Evolutionary conservation across 2,888 invertebrate species (phyloP).

Genomic region (Spilosoma lubricipeda): DNA sequence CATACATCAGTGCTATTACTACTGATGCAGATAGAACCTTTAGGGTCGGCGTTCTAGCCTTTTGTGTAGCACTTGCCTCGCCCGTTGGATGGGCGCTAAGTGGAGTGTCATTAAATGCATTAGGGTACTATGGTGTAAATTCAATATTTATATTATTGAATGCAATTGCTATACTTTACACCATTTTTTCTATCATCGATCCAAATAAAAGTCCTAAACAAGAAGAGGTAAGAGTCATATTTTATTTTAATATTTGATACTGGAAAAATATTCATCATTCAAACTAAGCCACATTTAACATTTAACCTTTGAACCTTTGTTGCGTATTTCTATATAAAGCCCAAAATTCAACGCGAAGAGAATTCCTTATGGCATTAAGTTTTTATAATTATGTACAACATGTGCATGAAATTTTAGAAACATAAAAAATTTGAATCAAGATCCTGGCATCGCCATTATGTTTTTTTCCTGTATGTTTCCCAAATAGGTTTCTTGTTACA

Average conservation of each 20-base stretch:
- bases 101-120: conserved; percentile 89
- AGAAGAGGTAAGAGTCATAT: conserved; percentile 61
- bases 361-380: too few species aligned
- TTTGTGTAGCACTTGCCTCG: conserved; percentile 93
- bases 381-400: too few species aligned
- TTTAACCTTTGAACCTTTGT: too few species aligned
- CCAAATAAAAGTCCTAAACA: conserved; percentile 73
- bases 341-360: too few species aligned
- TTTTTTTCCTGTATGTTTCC: too few species aligned
- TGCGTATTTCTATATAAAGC: too few species aligned
- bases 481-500: too few species aligned
- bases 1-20: conserved; percentile 93
- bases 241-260: background rate
- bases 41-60: conserved; percentile 93
- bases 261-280: too few species aligned
- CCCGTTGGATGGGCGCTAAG: conserved; percentile 94
- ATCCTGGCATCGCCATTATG: too few species aligned
- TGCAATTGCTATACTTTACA: conserved; percentile 89
- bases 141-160: conserved; percentile 89
- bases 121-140: conserved; percentile 93
- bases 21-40: conserved; percentile 91
- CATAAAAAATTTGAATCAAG: too few species aligned
- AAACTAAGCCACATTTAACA: too few species aligned
- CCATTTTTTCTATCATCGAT: conserved; percentile 88
- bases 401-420: too few species aligned